Evolutionary conservation across 2,888 invertebrate genomes (phyloP).

Genomic region (Adelphocoris suturalis): DNA sequence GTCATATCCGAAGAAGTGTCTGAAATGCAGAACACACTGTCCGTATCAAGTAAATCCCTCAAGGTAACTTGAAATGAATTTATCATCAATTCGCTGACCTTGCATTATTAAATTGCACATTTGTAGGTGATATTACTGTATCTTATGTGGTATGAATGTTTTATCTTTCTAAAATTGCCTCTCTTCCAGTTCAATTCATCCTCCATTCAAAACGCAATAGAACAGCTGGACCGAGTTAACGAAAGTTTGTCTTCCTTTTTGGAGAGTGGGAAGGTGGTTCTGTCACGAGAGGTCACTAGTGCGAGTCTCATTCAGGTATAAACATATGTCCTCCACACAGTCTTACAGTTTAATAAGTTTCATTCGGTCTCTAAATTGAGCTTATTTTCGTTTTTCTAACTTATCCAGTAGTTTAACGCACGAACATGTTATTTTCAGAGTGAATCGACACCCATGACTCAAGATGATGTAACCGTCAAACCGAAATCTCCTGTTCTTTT

Average conservation of each 20-base stretch:
- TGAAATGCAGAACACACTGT: conserved; percentile 60
- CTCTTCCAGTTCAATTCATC: conserved; percentile 61
- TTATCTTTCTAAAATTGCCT: not conserved
- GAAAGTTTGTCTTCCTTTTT: conserved; percentile 55
- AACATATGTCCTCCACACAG: too few species aligned
- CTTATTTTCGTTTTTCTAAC: not conserved
- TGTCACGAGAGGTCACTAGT: conserved; percentile 1
- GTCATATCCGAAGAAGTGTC: conserved; percentile 66
- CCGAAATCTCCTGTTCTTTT: not conserved
- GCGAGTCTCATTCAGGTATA: conserved; percentile 36
- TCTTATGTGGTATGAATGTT: not conserved
- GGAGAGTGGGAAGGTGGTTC: conserved; percentile 45
- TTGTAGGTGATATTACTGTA: not conserved
- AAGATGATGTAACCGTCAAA: conserved; percentile 39
- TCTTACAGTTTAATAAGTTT: too few species aligned
- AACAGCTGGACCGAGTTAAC: conserved; percentile 57
- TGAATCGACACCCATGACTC: conserved; percentile 22
- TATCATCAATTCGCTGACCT: not conserved
- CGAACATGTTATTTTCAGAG: not conserved
- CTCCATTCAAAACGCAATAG: conserved; percentile 59
- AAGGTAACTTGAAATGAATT: conserved; percentile 44
- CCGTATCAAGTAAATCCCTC: conserved; percentile 47
- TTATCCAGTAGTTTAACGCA: not conserved
- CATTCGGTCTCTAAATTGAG: too few species aligned
- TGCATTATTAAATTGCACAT: not conserved